phyloP scores from a whole-genome alignment of 2,113 vertebrate species.

The Dicentrarchus labrax region DNA sequence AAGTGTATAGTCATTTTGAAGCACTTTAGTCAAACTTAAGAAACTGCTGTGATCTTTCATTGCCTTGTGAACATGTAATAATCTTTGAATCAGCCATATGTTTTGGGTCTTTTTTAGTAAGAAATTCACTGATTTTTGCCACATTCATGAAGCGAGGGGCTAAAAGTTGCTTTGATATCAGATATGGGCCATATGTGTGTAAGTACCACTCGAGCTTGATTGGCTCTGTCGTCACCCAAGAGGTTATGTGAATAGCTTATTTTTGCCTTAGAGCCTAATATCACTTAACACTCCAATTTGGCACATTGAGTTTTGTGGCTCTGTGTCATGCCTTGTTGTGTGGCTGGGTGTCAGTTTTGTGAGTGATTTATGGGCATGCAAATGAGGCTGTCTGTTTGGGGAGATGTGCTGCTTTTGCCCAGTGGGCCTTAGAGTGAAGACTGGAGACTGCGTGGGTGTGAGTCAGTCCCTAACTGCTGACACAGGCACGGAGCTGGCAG shows the following conservation, averaged over 20 bases:
- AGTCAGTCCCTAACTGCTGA: conserved; percentile 80
- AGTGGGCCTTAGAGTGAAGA: conserved; percentile 54
- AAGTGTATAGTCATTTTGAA: conserved; percentile 49
- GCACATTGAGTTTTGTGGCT: conserved; percentile 50
- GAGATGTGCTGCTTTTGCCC: conserved; percentile 72
- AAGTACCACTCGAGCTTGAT: conserved; percentile 44
- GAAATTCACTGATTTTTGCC: conserved; percentile 24
- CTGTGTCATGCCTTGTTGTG: conserved; percentile 57
- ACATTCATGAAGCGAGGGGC: conserved; percentile 10
- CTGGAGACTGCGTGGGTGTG: conserved; percentile 65
- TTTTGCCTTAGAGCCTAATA: conserved; percentile 42
- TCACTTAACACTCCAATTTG: conserved; percentile 56
- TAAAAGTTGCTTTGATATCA: conserved; percentile 44
- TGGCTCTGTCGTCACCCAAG: conserved; percentile 32
- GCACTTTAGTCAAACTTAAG: conserved; percentile 42
- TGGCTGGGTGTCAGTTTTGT: conserved; percentile 64
- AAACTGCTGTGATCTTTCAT: conserved; percentile 42
- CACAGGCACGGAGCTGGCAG: conserved; percentile 74
- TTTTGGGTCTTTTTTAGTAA: conserved; percentile 14
- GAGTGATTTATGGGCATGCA: conserved; percentile 84
- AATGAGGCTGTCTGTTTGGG: conserved; percentile 79
- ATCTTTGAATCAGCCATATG: conserved; percentile 49
- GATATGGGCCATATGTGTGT: conserved; percentile 34
- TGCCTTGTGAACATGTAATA: conserved; percentile 17
- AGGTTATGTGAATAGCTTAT: conserved; percentile 42